Evolutionary conservation across 2,797 vertebrate genomes (phyloP), one percentile per base, ranked within the genome.

Genomic region (Trematomus bernacchii): DNA sequence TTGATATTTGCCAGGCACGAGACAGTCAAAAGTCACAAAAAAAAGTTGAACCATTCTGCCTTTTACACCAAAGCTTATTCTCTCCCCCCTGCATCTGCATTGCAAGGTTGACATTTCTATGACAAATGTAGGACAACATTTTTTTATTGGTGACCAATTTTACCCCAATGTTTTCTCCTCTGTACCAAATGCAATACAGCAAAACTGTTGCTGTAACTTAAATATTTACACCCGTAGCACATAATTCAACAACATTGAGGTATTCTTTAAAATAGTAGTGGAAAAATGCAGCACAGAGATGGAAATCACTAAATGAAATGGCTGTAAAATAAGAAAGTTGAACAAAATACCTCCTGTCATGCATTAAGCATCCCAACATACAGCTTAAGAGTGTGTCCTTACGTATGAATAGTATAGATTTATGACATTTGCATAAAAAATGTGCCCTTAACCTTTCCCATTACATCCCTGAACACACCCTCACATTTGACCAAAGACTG

Each of bases 361-460:
- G 13, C 15, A 14, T 19, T 21, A 3, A 68, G 65, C 12, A 42
- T 42, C 40, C 52, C 44, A 40, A 47, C 27, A 48, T 19, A 16
- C 6, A 77, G 37, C 21, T 46, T 54, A 30, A 42, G 21, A 57
- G 3, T 30, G 13, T 43, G 44, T 67, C 15, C 21, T 75, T 51
- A 64, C 30, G 21, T 21, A 4, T 46, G 46, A 46, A 40, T 76
- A 60, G 44, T 76, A 76, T 40, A 63, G n/a, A 73, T 74, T 61
- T 55, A 66, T 57, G 61, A 53, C 42, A 42, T 73, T 66, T 75
- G 42, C 37, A 73, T 58, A 58, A 80, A 62, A 75, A 57, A 46
- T 19, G 3, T 2, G 65, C 64, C 51, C 53, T 83, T 74, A 64
- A 64, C 44, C 73, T 62, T 10, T 2, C 6, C 23, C 53, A 18